Conservation (phyloP, 2,797 vertebrate species). For the Arnoldichthys spilopterus region DNA sequence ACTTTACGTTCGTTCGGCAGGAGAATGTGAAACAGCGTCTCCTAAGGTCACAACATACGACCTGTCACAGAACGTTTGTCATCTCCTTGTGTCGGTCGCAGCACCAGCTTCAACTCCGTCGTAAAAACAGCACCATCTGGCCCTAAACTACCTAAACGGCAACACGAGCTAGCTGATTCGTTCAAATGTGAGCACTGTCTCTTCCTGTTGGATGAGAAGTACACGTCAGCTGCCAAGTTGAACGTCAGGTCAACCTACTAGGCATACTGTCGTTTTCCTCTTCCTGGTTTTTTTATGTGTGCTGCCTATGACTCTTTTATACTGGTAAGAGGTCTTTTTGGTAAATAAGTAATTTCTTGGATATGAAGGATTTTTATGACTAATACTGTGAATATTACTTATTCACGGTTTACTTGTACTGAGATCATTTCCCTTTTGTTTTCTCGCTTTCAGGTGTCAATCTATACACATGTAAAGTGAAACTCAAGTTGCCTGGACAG, state of each 20-base stretch:
- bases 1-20: too few species aligned
- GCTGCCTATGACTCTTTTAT: constrained; percentile 54
- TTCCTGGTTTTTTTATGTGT: constrained; percentile 71
- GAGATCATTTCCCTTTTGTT: neutral
- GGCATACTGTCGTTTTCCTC: constrained; percentile 56
- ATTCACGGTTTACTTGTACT: neutral
- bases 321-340: constrained; percentile 58
- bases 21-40: too few species aligned
- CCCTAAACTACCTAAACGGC: neutral
- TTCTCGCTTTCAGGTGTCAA: constrained; percentile 1
- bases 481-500: neutral
- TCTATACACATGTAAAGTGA: neutral
- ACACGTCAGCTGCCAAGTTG: constrained; percentile 79
- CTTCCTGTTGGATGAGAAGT: constrained; percentile 65
- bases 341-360: neutral
- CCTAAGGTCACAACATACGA: too few species aligned
- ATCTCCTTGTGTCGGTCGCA: too few species aligned
- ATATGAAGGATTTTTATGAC: too few species aligned
- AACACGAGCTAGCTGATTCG: constrained; percentile 20
- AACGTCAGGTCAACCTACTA: constrained; percentile 49
- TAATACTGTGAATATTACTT: too few species aligned
- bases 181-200: constrained; percentile 54
- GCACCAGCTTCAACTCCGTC: too few species aligned
- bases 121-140: neutral
- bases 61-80: too few species aligned